phyloP scores from a whole-genome alignment of 2,888 invertebrate species.

The Kryphioiulus occultus region DNA sequence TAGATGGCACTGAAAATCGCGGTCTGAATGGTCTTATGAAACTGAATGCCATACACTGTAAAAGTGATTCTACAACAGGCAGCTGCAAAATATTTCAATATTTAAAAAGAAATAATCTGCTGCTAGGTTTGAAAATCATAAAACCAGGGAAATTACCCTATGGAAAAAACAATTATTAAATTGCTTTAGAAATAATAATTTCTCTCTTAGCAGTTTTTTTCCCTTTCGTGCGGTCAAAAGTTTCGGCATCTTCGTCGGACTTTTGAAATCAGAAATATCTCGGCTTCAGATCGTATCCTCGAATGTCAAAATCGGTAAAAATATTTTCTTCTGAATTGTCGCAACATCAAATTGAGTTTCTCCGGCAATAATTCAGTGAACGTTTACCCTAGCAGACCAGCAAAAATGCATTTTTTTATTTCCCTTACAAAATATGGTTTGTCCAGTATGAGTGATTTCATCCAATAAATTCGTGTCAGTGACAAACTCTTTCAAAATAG shows the following conservation, averaged over 20 bases:
- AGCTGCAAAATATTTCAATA: no score
- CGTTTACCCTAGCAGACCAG: not conserved
- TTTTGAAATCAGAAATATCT: not conserved
- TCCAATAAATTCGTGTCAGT: conserved; percentile 40
- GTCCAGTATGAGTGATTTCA: conserved; percentile 20
- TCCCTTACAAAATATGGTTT: not conserved
- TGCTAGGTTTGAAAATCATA: no score
- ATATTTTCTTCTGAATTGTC: not conserved
- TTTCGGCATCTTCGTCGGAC: not conserved
- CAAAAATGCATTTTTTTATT: not conserved
- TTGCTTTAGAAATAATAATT: no score
- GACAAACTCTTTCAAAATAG: not conserved
- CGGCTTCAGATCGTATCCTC: not conserved
- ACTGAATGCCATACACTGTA: no score
- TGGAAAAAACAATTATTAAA: no score
- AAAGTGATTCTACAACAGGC: no score
- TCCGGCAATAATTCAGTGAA: not conserved
- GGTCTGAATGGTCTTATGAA: no score
- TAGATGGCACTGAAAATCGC: not conserved
- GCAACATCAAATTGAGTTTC: not conserved
- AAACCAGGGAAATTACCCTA: no score
- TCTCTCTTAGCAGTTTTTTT: no score
- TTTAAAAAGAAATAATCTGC: no score
- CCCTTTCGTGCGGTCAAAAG: not conserved
- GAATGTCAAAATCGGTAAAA: not conserved